phyloP scores from a whole-genome alignment of 2,113 vertebrate species.

The Tachysurus vachellii region DNA sequence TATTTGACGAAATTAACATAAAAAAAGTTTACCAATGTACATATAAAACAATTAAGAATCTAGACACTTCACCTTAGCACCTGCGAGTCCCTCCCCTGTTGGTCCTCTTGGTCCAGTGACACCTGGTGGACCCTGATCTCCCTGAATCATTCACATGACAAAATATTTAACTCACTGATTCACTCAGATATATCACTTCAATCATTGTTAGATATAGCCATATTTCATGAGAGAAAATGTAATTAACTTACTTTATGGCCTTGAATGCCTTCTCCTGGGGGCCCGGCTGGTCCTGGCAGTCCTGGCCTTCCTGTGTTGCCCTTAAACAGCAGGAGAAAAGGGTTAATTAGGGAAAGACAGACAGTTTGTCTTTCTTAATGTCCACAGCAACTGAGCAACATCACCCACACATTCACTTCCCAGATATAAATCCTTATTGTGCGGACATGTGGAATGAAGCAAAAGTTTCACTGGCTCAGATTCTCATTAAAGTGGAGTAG shows the following conservation, averaged over 20 bases:
- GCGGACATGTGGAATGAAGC: background rate
- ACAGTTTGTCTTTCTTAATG: background rate
- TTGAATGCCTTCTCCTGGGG: conserved; percentile 83
- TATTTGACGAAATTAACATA: background rate
- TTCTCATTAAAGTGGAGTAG: conserved; percentile 7
- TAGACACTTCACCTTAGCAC: conserved; percentile 77
- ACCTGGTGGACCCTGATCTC: conserved; percentile 83
- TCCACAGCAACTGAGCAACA: conserved; percentile 31
- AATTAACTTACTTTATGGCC: conserved; percentile 80
- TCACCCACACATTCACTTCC: background rate
- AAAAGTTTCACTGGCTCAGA: background rate
- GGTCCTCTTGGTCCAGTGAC: conserved; percentile 84
- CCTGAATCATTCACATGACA: conserved; percentile 68
- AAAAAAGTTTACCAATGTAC: background rate
- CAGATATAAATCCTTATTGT: background rate
- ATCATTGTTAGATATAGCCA: background rate
- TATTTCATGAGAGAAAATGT: background rate
- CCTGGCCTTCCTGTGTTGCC: conserved; percentile 80
- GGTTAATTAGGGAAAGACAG: conserved; percentile 30
- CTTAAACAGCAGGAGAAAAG: conserved; percentile 63
- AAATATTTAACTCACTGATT: background rate
- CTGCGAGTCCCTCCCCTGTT: conserved; percentile 82
- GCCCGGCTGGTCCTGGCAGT: conserved; percentile 76
- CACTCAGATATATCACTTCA: background rate
- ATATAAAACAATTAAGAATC: background rate